Conservation (phyloP, 2,888 invertebrate genomes). For the Caenorhabditis angaria region DNA sequence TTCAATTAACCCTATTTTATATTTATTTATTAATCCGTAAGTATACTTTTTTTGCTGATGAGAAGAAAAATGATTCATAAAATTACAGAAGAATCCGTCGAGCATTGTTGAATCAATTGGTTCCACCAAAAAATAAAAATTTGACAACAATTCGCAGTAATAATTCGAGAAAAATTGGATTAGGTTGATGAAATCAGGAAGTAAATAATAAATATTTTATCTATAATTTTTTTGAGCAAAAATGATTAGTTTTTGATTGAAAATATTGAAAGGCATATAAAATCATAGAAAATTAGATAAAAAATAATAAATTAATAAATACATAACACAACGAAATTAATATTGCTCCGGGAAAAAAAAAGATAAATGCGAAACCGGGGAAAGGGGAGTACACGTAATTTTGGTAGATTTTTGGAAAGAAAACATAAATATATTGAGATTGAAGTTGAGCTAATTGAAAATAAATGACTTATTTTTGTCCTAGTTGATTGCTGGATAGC, state of each 20-base stretch:
- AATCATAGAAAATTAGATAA: background rate
- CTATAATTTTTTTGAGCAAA: too few relatives aligned
- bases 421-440: background rate
- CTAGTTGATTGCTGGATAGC: slow-evolving; percentile 66
- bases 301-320: background rate
- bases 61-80: too few relatives aligned
- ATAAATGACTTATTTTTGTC: slow-evolving; percentile 14
- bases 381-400: background rate
- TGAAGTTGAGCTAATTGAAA: background rate
- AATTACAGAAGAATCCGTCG: too few relatives aligned
- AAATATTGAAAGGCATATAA: too few relatives aligned
- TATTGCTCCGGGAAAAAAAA: background rate
- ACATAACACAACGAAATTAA: background rate
- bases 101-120: too few relatives aligned
- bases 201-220: too few relatives aligned
- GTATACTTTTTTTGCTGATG: background rate
- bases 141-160: too few relatives aligned
- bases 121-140: too few relatives aligned
- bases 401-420: background rate
- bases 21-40: slow-evolving; percentile 48
- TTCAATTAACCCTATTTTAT: slow-evolving; percentile 46
- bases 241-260: too few relatives aligned
- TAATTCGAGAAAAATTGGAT: too few relatives aligned
- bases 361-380: background rate
- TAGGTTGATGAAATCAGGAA: too few relatives aligned